A percentile compares a stretch with the other conserved stretches of the same genome.
Evolutionary conservation across 2,797 vertebrate genomes (phyloP).

Genomic region (Lycodopsis pacificus): DNA sequence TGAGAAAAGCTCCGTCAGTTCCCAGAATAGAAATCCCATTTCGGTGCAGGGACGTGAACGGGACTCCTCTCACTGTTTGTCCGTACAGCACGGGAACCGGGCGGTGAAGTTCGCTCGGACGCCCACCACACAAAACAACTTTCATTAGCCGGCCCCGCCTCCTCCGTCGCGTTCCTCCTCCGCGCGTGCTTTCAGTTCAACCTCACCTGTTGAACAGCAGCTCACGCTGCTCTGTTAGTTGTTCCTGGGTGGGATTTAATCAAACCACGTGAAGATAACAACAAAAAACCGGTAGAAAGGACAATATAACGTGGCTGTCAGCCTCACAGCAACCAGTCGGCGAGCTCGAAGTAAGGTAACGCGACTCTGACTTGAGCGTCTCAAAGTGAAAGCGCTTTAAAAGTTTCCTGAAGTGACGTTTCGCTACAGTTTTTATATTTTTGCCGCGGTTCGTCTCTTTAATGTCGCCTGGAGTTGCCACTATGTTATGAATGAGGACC

Average conservation of each 20-base stretch:
- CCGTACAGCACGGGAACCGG: not conserved
- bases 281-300: not conserved
- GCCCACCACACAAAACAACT: conserved; percentile 2
- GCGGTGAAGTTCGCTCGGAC: not conserved
- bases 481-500: conserved; percentile 8
- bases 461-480: not conserved
- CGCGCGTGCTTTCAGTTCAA: conserved; percentile 38
- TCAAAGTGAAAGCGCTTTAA: conserved; percentile 52
- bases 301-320: not conserved
- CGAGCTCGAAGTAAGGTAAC: not conserved
- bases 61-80: conserved; percentile 6
- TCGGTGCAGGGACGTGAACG: conserved; percentile 29
- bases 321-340: not conserved
- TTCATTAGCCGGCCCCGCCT: conserved; percentile 32
- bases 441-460: not conserved
- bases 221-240: conserved; percentile 17
- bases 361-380: not conserved
- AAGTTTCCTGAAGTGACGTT: conserved; percentile 12
- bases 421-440: not conserved
- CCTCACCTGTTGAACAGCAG: conserved; percentile 75
- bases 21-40: conserved; percentile 67
- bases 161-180: conserved; percentile 11
- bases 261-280: conserved; percentile 31
- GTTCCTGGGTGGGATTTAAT: conserved; percentile 6
- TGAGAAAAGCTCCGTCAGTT: conserved; percentile 49